phyloP scores from a whole-genome alignment of 1,140 invertebrate species.

The Dufourea novaeangliae region DNA sequence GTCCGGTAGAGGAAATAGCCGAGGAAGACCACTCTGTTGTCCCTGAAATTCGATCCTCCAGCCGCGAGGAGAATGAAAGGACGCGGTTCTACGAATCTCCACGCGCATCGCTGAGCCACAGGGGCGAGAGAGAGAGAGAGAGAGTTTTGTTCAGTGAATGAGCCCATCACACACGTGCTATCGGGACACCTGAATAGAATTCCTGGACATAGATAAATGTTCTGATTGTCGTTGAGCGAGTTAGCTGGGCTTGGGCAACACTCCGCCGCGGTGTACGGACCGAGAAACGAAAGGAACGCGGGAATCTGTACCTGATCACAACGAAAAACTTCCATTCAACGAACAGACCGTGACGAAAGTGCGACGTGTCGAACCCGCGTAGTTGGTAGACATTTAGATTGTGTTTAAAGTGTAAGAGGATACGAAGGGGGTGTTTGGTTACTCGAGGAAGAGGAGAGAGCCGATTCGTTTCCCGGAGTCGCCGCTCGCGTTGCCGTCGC shows the following conservation, averaged over 20 bases:
- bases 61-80: conserved; percentile 40
- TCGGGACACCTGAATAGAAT: conserved; percentile 40
- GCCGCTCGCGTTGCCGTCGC: conserved; percentile 54
- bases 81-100: conserved; percentile 30
- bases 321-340: conserved; percentile 54
- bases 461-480: neutral
- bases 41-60: conserved; percentile 64
- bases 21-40: conserved; percentile 33
- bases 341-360: conserved; percentile 30
- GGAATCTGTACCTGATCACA: conserved; percentile 65
- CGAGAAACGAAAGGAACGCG: conserved; percentile 9
- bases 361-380: conserved; percentile 23
- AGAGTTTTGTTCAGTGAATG: conserved; percentile 36
- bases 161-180: conserved; percentile 29
- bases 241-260: neutral
- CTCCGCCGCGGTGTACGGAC: neutral
- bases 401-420: conserved; percentile 25
- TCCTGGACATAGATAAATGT: conserved; percentile 30
- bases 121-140: too few relatives aligned
- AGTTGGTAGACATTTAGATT: conserved; percentile 16
- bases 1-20: neutral
- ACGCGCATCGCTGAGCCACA: conserved; percentile 15
- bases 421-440: neutral
- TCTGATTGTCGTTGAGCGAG: conserved; percentile 30
- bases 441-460: neutral